Conservation (phyloP, 2,888 invertebrate species). For the Pinctada fucata region DNA sequence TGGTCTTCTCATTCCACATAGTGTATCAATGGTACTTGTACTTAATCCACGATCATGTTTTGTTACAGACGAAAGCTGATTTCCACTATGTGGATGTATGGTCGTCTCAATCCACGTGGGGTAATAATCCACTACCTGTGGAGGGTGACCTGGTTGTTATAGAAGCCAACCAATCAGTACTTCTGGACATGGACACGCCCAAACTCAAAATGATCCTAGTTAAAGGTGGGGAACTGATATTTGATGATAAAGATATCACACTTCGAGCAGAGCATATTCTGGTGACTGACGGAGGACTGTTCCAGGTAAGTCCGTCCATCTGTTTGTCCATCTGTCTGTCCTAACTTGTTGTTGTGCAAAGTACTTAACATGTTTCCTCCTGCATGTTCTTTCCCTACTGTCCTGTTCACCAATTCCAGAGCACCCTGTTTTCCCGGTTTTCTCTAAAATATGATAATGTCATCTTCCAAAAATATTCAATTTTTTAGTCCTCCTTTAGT, state of each 20-base stretch:
- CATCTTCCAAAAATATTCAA: no score
- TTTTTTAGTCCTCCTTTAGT: no score
- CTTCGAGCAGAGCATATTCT: constrained; percentile 72
- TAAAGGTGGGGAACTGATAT: constrained; percentile 71
- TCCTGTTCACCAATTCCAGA: no score
- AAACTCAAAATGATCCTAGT: constrained; percentile 71
- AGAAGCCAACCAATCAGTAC: constrained; percentile 62
- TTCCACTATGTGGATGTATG: constrained; percentile 73
- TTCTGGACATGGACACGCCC: constrained; percentile 71
- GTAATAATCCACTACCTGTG: constrained; percentile 63
- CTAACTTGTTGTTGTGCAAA: no score
- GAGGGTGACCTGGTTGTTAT: constrained; percentile 72
- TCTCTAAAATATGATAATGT: no score
- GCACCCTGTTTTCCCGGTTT: no score
- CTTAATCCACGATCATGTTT: no score
- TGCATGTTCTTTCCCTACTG: no score
- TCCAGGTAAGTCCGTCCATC: constrained; percentile 59
- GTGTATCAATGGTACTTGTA: no score
- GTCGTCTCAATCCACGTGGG: constrained; percentile 71
- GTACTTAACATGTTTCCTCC: no score
- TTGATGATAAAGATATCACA: constrained; percentile 72
- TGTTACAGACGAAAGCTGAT: constrained; percentile 45
- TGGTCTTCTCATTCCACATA: constrained; percentile 70
- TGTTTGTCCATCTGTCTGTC: no score
- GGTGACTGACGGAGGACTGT: constrained; percentile 69